A percentile compares a stretch with the other conserved stretches of the same genome.
Conservation (phyloP, 1,140 invertebrate species). For the Drosophila virilis region DNA sequence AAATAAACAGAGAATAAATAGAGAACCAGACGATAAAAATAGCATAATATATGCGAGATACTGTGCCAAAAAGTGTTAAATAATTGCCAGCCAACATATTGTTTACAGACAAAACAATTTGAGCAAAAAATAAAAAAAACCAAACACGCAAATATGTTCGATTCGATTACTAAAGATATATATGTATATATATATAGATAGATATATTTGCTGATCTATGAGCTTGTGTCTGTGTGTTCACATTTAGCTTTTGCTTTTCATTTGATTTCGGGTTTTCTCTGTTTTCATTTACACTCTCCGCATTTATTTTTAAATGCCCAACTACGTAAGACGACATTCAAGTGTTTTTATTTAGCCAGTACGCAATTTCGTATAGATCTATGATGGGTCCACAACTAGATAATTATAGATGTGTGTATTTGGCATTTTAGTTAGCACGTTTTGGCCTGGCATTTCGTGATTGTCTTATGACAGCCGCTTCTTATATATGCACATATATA, state of each 20-base stretch:
- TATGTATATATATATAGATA: constrained; percentile 36
- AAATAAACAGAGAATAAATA: constrained; percentile 35
- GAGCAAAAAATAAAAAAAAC: constrained; percentile 19
- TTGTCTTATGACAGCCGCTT: constrained; percentile 27
- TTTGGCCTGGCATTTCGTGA: constrained; percentile 18
- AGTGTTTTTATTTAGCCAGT: constrained; percentile 78
- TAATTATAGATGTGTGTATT: constrained; percentile 46
- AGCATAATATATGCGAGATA: constrained; percentile 7
- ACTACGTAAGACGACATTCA: constrained; percentile 81
- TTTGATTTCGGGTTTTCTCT: constrained; percentile 46
- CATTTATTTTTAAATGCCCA: constrained; percentile 71
- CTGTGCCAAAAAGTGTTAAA: constrained; percentile 69
- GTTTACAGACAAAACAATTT: constrained; percentile 43
- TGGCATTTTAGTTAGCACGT: constrained; percentile 39
- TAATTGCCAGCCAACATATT: constrained; percentile 59
- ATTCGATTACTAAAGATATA: constrained; percentile 40
- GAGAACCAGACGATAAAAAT: constrained; percentile 24
- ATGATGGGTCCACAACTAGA: constrained; percentile 15
- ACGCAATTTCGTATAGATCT: constrained; percentile 45
- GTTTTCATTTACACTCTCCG: constrained; percentile 57
- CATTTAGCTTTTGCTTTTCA: constrained; percentile 51
- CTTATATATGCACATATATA: constrained; percentile 9
- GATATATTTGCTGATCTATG: not conserved
- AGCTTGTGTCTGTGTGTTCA: constrained; percentile 27
- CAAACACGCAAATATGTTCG: constrained; percentile 25